Base-by-base conservation (phyloP, 2,888 invertebrate genomes). In the Caenorhabditis macrosperma region DNA sequence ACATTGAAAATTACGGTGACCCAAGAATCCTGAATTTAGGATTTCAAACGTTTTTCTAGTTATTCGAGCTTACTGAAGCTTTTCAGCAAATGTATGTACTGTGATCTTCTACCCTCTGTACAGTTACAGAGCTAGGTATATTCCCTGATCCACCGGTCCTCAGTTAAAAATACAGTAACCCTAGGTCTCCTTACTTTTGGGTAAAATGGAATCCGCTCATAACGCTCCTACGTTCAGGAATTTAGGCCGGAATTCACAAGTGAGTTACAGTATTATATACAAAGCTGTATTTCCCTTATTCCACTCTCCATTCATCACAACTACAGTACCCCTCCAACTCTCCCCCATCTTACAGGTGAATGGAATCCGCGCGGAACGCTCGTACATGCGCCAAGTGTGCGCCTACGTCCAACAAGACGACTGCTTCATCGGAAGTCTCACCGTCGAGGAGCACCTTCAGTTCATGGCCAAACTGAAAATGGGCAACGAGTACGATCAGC, bases 371-470 rank as follows among this genome's bases (percentile, higher is more conserved):
- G 82, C 78, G 6, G 77, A 69, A 6, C 33, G 68, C 10, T 80
- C 81, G 41, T 86, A 82, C 64, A 86, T 86, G 84, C 76, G 68
- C 26, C 83, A 85, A 50, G 93, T 95, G 78, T 95, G 95, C 86
- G 96, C 95, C 0, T 96, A 94, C 91, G 95, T 96, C 93, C 95
- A 96, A 86, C 96, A 96, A 91, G 95, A 96, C 81, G 96, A 96
- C 89, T 92, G 96, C 35, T 96, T 96, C 88, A 94, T 95, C 9
- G 94, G 94, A 5, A 93, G 94, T 52, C 93, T 96, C 75, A 95
- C 95, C 0, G 95, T 96, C 30, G 92, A 93, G 82, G 96, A 96
- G 91, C 96, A 96, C 89, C 93, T 96, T 69, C 93, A 93, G 86
- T 95, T 96, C 86, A 95, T 96, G 95, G 95, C 95, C 0, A 92